Base-by-base conservation (phyloP, 2,113 vertebrate genomes). In the Crotalus helleri region DNA sequence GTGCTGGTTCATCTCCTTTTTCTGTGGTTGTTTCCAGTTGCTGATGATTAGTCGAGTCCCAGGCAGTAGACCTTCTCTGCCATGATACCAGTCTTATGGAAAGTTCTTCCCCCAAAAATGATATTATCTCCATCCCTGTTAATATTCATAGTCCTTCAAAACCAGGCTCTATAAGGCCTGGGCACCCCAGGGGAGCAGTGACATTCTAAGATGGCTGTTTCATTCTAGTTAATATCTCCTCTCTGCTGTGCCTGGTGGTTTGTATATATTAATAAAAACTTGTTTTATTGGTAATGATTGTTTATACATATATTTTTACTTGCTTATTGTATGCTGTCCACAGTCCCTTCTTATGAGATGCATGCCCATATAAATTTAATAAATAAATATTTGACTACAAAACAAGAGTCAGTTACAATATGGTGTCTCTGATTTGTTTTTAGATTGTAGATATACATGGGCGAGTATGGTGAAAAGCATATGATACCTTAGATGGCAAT, bases 361-460 rank as follows among this genome's bases (percentile, higher is more conserved):
- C 11, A 0, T n/a, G 11, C 0, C 61, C 11, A 64, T 64, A 64
- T n/a, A n/a, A n/a, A n/a, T 9, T n/a, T 9, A 51, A 51, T 51
- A 10, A 64, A 64, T 64, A 26, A 74, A 74, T 74, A 39, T 96
- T 97, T 93, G 90, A 94, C 29, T 61, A 89, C 90, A 89, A 94
- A 39, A 87, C 46, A 95, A 91, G 94, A 94, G 64, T 96, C 94
- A 95, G 90, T 90, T 93, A 96, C 93, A 94, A 86, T 94, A 94
- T 61, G 94, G 85, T 90, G 89, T 95, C 91, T 46, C 92, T 95
- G 74, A 93, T 96, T 96, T 97, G 90, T 97, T 96, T 93, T 81
- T 94, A 87, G 94, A 94, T 92, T 95, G 39, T 94, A 19, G 21
- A 23, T 5, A 91, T 86, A 2, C 23, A 94, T 94, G 69, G 87